These are phyloP conservation scores for Eudemis profundana DNA, from an alignment of 2,888 invertebrate species.

Conservation along the genomic window DNA sequence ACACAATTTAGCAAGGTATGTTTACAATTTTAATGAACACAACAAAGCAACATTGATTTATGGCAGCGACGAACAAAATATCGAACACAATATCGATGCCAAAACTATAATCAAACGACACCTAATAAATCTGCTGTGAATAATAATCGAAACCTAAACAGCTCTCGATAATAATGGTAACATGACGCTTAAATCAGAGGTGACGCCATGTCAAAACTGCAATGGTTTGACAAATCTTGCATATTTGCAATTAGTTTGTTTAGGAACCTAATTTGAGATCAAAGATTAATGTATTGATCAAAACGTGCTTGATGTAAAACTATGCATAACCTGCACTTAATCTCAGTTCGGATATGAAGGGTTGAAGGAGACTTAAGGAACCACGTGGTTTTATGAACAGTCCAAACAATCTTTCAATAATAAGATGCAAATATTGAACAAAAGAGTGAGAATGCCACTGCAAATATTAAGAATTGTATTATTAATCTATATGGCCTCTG, in stretches of 20 bases:
- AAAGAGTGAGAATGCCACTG: too few species aligned
- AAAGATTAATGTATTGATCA: background rate
- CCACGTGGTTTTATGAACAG: too few species aligned
- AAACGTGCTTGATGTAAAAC: background rate
- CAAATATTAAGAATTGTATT: too few species aligned
- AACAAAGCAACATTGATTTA: constrained; percentile 30
- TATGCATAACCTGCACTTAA: too few species aligned
- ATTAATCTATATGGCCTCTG: too few species aligned
- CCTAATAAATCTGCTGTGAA: constrained; percentile 56
- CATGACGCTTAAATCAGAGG: constrained; percentile 10
- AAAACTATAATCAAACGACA: constrained; percentile 58
- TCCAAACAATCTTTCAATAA: too few species aligned
- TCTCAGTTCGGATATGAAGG: too few species aligned
- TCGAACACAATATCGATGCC: constrained; percentile 54
- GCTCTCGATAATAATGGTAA: constrained; percentile 35
- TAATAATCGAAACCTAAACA: constrained; percentile 45
- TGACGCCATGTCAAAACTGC: constrained; percentile 14
- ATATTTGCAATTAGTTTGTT: background rate
- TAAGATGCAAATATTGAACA: too few species aligned
- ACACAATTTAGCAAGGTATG: constrained; percentile 12
- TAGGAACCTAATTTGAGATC: background rate
- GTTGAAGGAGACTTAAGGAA: too few species aligned
- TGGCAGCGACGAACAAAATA: constrained; percentile 36
- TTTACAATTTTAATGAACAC: constrained; percentile 27
- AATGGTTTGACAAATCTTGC: background rate